Percentiles rank a stretch among this genome's conserved stretches.
Conservation (phyloP, 92 coral and sea anemone species). For the Phymanthus crucifer region DNA sequence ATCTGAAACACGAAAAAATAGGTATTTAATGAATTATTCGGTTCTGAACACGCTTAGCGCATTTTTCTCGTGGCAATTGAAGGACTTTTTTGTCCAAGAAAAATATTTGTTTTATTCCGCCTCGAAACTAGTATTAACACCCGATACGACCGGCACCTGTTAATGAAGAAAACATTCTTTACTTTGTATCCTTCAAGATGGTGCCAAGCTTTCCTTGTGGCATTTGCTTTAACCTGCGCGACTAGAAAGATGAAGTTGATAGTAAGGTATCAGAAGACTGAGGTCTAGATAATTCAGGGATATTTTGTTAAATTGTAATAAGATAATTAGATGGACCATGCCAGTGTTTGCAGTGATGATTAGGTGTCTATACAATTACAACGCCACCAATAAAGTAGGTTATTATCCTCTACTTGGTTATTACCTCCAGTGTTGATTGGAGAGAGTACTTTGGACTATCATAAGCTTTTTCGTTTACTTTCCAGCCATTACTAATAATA, state of each 20-base stretch:
- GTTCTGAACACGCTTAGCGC: too few species aligned
- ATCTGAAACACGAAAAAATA: too few species aligned
- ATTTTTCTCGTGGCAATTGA: neutral
- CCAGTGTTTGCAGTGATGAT: constrained; percentile 24
- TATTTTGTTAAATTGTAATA: neutral
- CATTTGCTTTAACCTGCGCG: too few species aligned
- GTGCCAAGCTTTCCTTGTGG: neutral
- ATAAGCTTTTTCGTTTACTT: neutral
- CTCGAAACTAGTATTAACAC: neutral
- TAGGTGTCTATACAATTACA: constrained; percentile 19
- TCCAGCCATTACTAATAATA: neutral
- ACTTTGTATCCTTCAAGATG: neutral
- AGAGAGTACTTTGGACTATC: too few species aligned
- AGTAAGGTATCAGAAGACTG: neutral
- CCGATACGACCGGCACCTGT: constrained; percentile 6
- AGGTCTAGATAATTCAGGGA: neutral
- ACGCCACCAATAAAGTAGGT: neutral
- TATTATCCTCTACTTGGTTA: constrained; percentile 8
- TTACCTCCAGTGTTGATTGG: neutral
- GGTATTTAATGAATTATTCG: too few species aligned
- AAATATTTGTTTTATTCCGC: neutral
- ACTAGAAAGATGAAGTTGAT: neutral
- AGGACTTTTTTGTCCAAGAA: neutral
- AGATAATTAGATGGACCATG: constrained; percentile 20
- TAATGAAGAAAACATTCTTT: neutral